phyloP scores from a whole-genome alignment of 1,140 invertebrate genomes.

The Caenorhabditis tropicalis region DNA sequence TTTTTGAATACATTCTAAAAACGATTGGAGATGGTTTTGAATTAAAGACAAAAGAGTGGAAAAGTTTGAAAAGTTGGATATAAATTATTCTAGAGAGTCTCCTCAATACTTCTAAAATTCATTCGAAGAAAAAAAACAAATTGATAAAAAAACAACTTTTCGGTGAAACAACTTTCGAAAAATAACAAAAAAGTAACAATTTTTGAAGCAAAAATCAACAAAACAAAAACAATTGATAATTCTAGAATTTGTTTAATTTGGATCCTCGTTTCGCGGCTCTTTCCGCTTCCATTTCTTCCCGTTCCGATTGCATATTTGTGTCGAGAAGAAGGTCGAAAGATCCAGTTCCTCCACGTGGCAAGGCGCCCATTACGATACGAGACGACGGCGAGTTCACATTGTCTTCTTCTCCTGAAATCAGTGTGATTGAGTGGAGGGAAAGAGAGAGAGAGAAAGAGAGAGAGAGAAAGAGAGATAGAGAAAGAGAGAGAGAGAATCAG shows the following conservation, averaged over 20 bases:
- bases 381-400: conserved; percentile 85
- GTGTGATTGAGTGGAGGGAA: no score
- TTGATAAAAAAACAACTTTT: neutral
- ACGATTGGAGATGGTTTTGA: neutral
- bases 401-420: conserved; percentile 78
- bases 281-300: neutral
- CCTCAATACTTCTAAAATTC: neutral
- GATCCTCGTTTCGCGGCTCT: neutral
- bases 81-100: neutral
- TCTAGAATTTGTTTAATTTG: neutral
- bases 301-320: neutral
- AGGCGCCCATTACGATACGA: conserved; percentile 85
- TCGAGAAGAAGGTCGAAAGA: conserved; percentile 77
- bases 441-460: no score
- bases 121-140: neutral
- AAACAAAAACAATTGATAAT: neutral
- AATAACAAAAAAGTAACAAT: no score
- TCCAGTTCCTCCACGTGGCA: conserved; percentile 85
- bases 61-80: neutral
- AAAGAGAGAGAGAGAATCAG: no score
- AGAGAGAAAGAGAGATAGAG: no score
- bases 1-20: no score
- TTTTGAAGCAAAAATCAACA: no score
- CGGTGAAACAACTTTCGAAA: neutral
- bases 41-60: neutral